A percentile compares a stretch with the other conserved stretches of the same genome.
These are phyloP conservation scores for Gallirallus australis DNA, from an alignment of 2,797 vertebrate genomes.

Conservation along the genomic window DNA sequence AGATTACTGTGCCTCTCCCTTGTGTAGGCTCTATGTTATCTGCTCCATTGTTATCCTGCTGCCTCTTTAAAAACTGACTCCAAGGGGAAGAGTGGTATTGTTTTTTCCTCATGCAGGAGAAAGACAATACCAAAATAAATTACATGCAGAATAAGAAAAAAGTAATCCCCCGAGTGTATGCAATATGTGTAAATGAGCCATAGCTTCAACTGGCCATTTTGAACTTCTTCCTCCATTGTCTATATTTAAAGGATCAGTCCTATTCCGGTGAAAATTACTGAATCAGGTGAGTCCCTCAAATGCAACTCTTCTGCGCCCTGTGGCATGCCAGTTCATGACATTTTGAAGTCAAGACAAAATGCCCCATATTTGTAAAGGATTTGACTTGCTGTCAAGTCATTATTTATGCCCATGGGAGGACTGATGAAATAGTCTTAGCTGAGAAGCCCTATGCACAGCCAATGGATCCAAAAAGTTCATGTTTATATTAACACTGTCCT, in stretches of 20 bases:
- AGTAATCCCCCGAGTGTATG: rapidly evolving
- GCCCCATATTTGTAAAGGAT: neutral
- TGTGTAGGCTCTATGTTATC: neutral
- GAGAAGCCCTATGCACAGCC: neutral
- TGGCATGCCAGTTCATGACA: neutral
- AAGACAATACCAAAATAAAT: neutral
- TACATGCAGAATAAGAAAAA: neutral
- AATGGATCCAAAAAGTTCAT: neutral
- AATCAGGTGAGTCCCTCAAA: neutral
- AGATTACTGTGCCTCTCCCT: neutral
- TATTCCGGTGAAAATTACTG: neutral
- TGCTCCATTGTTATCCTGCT: neutral
- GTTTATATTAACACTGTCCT: neutral
- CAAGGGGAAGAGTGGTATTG: neutral
- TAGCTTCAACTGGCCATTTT: neutral
- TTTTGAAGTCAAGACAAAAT: neutral
- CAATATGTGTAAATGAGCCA: neutral
- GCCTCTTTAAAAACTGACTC: neutral
- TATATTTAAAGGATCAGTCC: neutral
- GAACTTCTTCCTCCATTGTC: neutral
- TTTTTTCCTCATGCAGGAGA: rapidly evolving
- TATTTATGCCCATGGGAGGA: neutral
- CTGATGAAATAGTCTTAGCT: neutral
- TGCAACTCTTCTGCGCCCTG: neutral
- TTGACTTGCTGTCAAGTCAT: neutral